These are phyloP conservation scores for Deroplatys truncata DNA, from an alignment of 2,888 invertebrate genomes.

Conservation along the genomic window DNA sequence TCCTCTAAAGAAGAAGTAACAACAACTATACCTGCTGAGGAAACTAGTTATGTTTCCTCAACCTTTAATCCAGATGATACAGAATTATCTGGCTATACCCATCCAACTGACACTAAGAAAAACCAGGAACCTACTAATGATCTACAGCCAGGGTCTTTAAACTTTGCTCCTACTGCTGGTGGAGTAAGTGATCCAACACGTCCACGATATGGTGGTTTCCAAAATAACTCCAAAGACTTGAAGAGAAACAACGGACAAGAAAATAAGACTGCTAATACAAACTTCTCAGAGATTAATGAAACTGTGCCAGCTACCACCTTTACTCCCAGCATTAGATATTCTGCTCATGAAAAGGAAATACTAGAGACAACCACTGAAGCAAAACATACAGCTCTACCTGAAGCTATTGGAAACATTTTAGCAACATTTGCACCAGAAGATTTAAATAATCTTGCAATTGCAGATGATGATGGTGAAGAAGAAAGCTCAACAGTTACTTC, in stretches of 20 bases:
- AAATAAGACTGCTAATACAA: neutral
- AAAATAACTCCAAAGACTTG: constrained; percentile 34
- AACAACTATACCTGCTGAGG: neutral
- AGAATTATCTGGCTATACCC: neutral
- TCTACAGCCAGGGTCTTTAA: constrained; percentile 7
- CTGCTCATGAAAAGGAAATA: neutral
- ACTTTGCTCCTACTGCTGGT: constrained; percentile 37
- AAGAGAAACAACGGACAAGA: neutral
- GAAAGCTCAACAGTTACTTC: neutral
- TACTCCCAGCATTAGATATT: neutral
- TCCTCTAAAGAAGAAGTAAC: neutral
- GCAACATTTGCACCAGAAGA: constrained; percentile 41
- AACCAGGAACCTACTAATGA: constrained; percentile 1
- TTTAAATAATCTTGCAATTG: constrained; percentile 38
- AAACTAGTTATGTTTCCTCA: neutral
- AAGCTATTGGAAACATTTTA: constrained; percentile 29
- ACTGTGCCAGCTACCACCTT: constrained; percentile 1
- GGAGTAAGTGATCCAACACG: constrained; percentile 35
- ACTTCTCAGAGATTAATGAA: neutral
- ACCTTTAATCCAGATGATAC: neutral
- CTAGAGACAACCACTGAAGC: neutral
- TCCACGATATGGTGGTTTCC: constrained; percentile 39
- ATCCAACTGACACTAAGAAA: constrained; percentile 8
- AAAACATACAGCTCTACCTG: neutral
- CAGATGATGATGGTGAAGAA: constrained; percentile 34